Evolutionary conservation across 2,888 invertebrate species (phyloP), one percentile per base, ranked within the genome.

Genomic region (Electrophaes corylata): DNA sequence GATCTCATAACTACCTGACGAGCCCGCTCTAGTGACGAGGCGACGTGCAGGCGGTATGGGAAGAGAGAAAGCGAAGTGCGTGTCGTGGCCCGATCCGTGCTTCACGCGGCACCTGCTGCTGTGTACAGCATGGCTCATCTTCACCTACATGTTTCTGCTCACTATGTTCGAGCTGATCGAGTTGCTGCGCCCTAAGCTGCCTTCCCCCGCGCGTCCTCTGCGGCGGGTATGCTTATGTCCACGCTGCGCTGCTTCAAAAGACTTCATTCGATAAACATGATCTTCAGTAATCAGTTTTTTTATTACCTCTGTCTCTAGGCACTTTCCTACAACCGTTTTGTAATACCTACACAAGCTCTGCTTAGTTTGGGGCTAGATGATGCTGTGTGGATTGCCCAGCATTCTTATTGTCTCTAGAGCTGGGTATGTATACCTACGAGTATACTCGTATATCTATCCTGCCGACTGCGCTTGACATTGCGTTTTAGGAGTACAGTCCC

Each of bases 81-180:
- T 46, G 43, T 51, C 40, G 3, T 73, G 61, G 57, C 83, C 82
- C 10, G 69, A 72, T 18, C 75, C 70, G 0, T 48, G 56, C 10
- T 29, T 69, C 60, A 79, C 79, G n/a, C 57, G 51, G 4, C 44
- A 64, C 14, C 41, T 80, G 16, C 64, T 83, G 12, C 62, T 71
- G 16, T 51, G 68, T 46, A 62, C 67, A 10, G 71, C 76, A 10
- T 77, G 78, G 73, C 73, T 85, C 47, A 64, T 71, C 10, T 76
- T 82, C 57, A 18, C 72, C 23, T 83, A 83, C 62, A 72, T 83
- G 75, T 58, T 84, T 45, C 61, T 84, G 55, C 64, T 84, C 14
- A 70, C 77, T 8, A 60, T 84, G 39, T 85, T 83, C 59, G 79
- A 83, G 57, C 56, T 84, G 29, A 70, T 83, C 12, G 84, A 84